phyloP scores from a whole-genome alignment of 2,113 vertebrate genomes.

The Otus sunia region DNA sequence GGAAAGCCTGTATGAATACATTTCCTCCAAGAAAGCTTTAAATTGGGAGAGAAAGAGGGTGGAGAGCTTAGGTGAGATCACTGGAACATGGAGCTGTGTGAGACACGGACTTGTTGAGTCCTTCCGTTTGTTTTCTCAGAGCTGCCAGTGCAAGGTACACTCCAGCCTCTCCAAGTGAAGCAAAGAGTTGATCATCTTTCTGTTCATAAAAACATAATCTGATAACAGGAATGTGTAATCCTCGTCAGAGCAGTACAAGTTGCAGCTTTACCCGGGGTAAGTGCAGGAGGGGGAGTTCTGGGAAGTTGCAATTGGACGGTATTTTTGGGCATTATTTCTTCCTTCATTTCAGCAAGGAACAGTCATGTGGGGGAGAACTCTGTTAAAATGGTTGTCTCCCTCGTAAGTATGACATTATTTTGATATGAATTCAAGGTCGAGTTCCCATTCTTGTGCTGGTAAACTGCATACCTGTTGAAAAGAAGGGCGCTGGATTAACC shows the following conservation, averaged over 20 bases:
- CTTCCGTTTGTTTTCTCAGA: background rate
- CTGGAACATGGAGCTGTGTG: rapidly evolving
- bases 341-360: background rate
- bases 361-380: background rate
- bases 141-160: background rate
- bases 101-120: background rate
- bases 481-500: background rate
- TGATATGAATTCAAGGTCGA: rapidly evolving
- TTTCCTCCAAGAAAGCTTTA: background rate
- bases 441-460: background rate
- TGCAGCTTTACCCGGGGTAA: background rate
- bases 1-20: background rate
- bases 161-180: background rate
- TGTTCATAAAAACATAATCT: background rate
- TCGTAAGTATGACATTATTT: background rate
- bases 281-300: background rate
- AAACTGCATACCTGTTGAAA: background rate
- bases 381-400: background rate
- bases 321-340: background rate
- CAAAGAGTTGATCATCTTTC: background rate
- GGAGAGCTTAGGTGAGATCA: background rate
- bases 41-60: background rate
- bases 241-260: background rate
- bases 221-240: background rate
- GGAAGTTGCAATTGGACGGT: background rate